Evolutionary conservation across 2,888 invertebrate genomes (phyloP).

Genomic region (Pammene aurita): DNA sequence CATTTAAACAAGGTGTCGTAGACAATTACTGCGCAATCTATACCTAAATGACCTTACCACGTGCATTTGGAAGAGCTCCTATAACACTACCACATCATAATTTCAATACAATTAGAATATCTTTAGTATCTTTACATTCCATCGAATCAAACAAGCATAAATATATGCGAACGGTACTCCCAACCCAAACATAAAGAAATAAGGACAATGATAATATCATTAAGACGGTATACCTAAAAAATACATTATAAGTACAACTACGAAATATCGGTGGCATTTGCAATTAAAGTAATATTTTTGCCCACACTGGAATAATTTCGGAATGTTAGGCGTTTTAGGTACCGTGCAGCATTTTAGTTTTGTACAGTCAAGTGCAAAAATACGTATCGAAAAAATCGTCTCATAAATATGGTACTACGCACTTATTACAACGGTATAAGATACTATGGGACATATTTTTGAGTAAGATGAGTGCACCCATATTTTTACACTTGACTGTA

Average conservation of each 20-base stretch:
- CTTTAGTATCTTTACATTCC: constrained; percentile 58
- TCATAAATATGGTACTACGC: too few relatives aligned
- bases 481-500: too few relatives aligned
- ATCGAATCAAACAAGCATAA: constrained; percentile 56
- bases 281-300: constrained; percentile 50
- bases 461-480: too few relatives aligned
- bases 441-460: too few relatives aligned
- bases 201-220: constrained; percentile 44
- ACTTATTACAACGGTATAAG: too few relatives aligned
- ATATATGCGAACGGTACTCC: constrained; percentile 69
- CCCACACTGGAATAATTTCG: constrained; percentile 58
- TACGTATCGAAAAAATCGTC: too few relatives aligned
- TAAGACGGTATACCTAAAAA: constrained; percentile 35
- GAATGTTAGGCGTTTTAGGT: constrained; percentile 65
- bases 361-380: too few relatives aligned
- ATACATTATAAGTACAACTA: constrained; percentile 51
- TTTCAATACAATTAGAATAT: constrained; percentile 57
- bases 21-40: constrained; percentile 47
- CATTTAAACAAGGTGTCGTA: constrained; percentile 53
- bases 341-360: not conserved
- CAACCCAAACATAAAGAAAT: constrained; percentile 50
- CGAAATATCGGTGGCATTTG: constrained; percentile 63
- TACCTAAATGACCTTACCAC: constrained; percentile 56
- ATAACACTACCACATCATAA: constrained; percentile 68
- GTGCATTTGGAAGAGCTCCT: constrained; percentile 70